Conservation (phyloP, 2,113 vertebrate genomes). For the Ctenodactylus gundi region DNA sequence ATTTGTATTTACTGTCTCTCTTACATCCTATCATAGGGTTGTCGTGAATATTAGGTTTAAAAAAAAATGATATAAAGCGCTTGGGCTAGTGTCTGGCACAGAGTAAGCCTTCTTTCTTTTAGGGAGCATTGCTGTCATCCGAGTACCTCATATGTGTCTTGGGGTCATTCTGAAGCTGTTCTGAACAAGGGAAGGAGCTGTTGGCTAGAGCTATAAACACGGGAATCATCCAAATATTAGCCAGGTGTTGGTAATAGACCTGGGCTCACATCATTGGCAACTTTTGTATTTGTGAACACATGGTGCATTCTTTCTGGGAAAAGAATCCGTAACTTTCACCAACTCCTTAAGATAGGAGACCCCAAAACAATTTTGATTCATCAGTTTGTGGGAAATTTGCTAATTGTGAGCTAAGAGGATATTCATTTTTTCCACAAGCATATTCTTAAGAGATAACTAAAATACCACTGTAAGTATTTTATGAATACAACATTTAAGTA, state of each 20-base stretch:
- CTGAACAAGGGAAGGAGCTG: neutral
- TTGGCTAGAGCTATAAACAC: neutral
- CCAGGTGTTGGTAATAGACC: neutral
- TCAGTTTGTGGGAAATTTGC: neutral
- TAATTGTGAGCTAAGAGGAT: too few species aligned
- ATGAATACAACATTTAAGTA: neutral
- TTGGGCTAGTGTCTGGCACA: neutral
- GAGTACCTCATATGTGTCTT: neutral
- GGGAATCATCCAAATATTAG: too few species aligned
- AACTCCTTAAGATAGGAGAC: neutral
- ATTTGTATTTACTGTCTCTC: neutral
- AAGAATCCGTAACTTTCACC: neutral
- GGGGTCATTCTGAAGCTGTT: neutral
- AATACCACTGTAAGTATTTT: neutral
- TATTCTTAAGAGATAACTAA: slow-evolving; percentile 29
- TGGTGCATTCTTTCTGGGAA: neutral
- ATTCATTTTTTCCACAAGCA: too few species aligned
- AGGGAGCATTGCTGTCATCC: neutral
- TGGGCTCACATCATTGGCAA: neutral
- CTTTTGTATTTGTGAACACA: neutral
- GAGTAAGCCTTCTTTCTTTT: neutral
- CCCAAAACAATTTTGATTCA: neutral
- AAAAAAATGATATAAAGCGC: neutral
- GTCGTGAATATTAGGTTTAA: neutral
- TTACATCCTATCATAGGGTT: neutral